Evolutionary conservation across 2,113 vertebrate genomes (phyloP), one percentile per base, ranked within the genome.

Genomic region (Grantiella picta): DNA sequence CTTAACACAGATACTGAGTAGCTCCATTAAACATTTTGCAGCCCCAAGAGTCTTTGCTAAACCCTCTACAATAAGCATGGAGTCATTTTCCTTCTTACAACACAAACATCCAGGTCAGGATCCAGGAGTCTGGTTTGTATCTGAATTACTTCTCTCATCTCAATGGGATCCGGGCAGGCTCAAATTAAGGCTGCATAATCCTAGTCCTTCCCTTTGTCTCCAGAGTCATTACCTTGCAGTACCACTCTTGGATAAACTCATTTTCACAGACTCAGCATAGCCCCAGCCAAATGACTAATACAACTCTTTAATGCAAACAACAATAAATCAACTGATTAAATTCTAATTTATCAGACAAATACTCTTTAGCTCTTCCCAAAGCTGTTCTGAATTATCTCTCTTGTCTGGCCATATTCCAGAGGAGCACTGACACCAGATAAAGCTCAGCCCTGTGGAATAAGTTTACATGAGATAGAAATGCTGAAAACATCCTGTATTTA

Each of bases 331-430:
- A 90, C 3, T 8, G 77, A 93, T 68, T 71, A 91, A 89, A 84
- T 57, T 94, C 79, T 92, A 90, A 93, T 96, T 89, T 93, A 86
- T 65, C 69, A 61, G 61, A 79, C 68, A 95, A 92, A 96, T 60
- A 86, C 49, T 69, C 63, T 82, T 87, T 78, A 87, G 38, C 42
- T 92, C 70, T 94, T 90, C 53, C 40, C 56, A 65, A 93, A 83
- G 64, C 80, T 68, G n/a, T 24, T 66, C n/a, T 80, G 60, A 94
- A 65, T 73, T 70, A 70, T 45, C 33, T 64, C 69, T 75, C 65
- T 35, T 53, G 35, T 35, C 89, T 95, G 88, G 89, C 72, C 42
- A 3, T 28, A 73, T 10, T 94, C 89, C 89, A 91, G 92, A 64
- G 47, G 33, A 84, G 29, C 78, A 54, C 17, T 70, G 81, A 88